phyloP scores from a whole-genome alignment of 2,797 vertebrate species.

The Pogonophryne albipinna region DNA sequence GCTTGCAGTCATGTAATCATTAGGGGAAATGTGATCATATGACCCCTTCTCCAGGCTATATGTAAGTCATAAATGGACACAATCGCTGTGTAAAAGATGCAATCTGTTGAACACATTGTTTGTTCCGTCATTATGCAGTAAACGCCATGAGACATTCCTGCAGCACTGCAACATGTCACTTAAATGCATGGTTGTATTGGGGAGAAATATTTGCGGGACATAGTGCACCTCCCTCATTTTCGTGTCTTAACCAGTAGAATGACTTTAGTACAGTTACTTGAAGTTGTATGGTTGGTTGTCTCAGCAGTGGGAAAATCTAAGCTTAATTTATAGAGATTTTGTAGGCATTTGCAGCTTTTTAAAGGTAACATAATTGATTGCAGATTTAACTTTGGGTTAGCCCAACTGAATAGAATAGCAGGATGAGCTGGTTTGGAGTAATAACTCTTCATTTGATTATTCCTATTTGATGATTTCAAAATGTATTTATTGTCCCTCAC shows the following conservation, averaged over 20 bases:
- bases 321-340: not conserved
- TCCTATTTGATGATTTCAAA: not conserved
- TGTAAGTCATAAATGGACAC: not conserved
- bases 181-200: not conserved
- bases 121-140: not conserved
- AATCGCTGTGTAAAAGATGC: conserved; percentile 14
- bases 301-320: not conserved
- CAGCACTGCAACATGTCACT: not conserved
- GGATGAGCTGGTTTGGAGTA: too few relatives aligned
- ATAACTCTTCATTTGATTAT: not conserved
- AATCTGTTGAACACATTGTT: not conserved
- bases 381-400: not conserved
- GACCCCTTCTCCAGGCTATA: not conserved
- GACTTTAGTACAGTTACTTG: not conserved
- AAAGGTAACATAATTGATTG: not conserved
- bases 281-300: not conserved
- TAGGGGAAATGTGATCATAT: not conserved
- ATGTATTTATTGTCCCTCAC: not conserved
- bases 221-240: not conserved
- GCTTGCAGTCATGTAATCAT: not conserved
- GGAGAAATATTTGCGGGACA: not conserved
- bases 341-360: not conserved
- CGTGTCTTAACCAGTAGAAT: not conserved
- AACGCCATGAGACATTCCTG: not conserved
- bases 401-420: not conserved